Percentiles rank a stretch among this genome's conserved stretches.
These are phyloP conservation scores for Leptinotarsa rubiginosa DNA, from an alignment of 2,888 invertebrate species.

Conservation along the genomic window DNA sequence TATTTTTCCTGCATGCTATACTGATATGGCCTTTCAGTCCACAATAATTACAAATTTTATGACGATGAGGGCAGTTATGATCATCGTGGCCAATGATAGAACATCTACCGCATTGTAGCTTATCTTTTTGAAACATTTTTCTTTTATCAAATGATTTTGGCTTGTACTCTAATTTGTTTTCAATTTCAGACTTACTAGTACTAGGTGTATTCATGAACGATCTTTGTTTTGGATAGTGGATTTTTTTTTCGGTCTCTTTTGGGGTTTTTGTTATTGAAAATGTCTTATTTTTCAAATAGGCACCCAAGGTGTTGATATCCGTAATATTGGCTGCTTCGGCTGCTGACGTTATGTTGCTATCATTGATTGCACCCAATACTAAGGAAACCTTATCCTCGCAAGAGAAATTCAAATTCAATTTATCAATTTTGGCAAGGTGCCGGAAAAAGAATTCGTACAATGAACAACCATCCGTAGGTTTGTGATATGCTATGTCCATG, in stretches of 20 bases:
- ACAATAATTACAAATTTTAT: slow-evolving; percentile 5
- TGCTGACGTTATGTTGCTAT: slow-evolving; percentile 38
- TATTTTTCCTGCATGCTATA: slow-evolving; percentile 2
- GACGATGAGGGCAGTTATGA: slow-evolving; percentile 18
- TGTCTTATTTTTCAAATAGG: slow-evolving; percentile 34
- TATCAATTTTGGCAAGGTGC: slow-evolving; percentile 43
- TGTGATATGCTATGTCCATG: slow-evolving; percentile 40
- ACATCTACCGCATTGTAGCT: slow-evolving; percentile 19
- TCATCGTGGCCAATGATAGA: slow-evolving; percentile 16
- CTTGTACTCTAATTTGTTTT: slow-evolving; percentile 11
- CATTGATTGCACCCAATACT: slow-evolving; percentile 41
- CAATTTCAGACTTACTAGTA: slow-evolving; percentile 16
- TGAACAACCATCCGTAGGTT: slow-evolving; percentile 6
- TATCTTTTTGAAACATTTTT: slow-evolving; percentile 13
- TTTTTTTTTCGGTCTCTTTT: not conserved
- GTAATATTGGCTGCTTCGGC: slow-evolving; percentile 37
- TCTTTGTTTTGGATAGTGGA: slow-evolving; percentile 7
- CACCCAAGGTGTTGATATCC: slow-evolving; percentile 34
- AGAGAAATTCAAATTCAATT: slow-evolving; percentile 37
- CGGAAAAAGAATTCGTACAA: slow-evolving; percentile 43
- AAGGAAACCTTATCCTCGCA: slow-evolving; percentile 44
- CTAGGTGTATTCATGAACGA: slow-evolving; percentile 9
- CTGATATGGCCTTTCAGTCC: not conserved
- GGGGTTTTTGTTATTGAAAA: slow-evolving; percentile 6
- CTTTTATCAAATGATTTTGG: slow-evolving; percentile 18